A percentile compares a stretch with the other conserved stretches of the same genome.
Conservation (phyloP, 1,140 invertebrate species). For the Yoshiicerus persimilis region DNA sequence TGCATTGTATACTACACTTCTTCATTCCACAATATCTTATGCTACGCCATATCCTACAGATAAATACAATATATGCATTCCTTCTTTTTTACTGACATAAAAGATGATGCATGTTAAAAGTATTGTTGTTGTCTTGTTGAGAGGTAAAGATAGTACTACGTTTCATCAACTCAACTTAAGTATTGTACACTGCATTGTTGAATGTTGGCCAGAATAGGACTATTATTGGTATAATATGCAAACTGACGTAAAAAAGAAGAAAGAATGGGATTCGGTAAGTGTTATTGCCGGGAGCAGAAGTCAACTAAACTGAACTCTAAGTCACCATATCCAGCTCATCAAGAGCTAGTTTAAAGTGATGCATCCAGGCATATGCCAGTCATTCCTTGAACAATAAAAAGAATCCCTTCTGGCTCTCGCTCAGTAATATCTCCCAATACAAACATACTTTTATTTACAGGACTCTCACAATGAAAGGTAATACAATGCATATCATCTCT, state of each 20-base stretch:
- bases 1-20: neutral
- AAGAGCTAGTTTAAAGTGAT: constrained; percentile 11
- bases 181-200: neutral
- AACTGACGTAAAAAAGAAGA: neutral
- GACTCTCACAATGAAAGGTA: neutral
- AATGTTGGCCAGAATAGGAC: neutral
- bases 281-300: neutral
- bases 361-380: neutral
- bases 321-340: neutral
- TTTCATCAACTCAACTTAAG: neutral
- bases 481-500: neutral
- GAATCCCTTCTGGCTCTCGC: neutral
- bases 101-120: neutral
- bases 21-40: neutral
- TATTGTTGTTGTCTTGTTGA: neutral
- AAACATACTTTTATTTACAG: constrained; percentile 2
- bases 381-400: constrained; percentile 18
- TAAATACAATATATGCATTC: neutral
- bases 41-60: neutral
- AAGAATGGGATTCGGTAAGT: neutral
- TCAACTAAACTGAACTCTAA: neutral
- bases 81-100: neutral
- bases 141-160: neutral
- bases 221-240: neutral
- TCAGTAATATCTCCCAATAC: neutral